Base-by-base conservation (phyloP, 2,888 invertebrate genomes). In the Cerastoderma edule region DNA sequence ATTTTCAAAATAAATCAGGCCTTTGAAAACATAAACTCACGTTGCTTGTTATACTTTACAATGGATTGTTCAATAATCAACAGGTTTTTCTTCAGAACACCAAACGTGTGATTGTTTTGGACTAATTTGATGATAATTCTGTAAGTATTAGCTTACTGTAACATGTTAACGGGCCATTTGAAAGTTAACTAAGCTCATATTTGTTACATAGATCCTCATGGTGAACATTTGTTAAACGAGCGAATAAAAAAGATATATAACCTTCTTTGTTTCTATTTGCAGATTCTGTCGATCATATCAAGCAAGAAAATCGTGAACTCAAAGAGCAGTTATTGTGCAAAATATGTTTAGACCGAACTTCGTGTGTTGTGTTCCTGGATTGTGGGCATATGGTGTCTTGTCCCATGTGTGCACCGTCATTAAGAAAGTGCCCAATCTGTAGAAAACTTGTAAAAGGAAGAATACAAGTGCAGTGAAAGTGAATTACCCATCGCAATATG, bases 361-460 rank as follows among this genome's bases (percentile, higher is more conserved):
- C 97, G 80, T 53, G 70, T 50, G 96, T 97, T 74, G 97, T 97
- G 78, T 97, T 98, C 93, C 94, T 98, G 85, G 98, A 98, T 32
- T 98, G 98, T 93, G 97, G 97, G 0, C 98, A 98, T 94, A 94
- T 98, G 88, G 96, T 97, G 78, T 96, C 96, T 68, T 98, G 98
- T 91, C 95, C 95, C 70, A 96, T 96, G 90, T 98, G 97, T 93
- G 97, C 97, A 10, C 95, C 96, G 0, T 96, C 96, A 89, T 94
- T 97, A 68, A 94, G 95, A 87, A 95, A 95, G 87, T 97, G 97
- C 90, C 97, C 97, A 48, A 95, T 95, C 89, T 97, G 95, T 92
- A 95, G 97, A 78, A 95, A 95, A 71, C 93, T 94, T 54, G 97
- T 97, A 88, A 95, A 95, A 86, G 97, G 96, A 39, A 96, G 96